phyloP scores from a whole-genome alignment of 2,797 vertebrate genomes.

The Gobio occitaniae region DNA sequence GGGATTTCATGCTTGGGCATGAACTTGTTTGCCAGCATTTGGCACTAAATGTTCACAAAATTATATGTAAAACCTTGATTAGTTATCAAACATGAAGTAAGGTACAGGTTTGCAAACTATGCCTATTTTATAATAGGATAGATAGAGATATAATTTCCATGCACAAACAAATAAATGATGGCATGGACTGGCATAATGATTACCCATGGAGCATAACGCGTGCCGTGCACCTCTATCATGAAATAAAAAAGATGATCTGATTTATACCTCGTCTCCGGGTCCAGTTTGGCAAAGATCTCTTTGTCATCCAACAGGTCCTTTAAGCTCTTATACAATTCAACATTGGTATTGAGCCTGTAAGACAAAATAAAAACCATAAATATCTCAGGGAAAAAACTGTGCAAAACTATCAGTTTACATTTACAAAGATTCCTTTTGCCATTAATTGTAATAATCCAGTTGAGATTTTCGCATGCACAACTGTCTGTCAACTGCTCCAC shows the following conservation, averaged over 20 bases:
- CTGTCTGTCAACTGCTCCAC: too few species aligned
- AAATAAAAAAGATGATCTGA: neutral
- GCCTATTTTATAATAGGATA: too few species aligned
- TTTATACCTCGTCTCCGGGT: slow-evolving; percentile 90
- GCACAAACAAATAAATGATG: neutral
- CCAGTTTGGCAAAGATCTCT: slow-evolving; percentile 81
- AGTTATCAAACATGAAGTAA: too few species aligned
- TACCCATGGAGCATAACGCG: neutral
- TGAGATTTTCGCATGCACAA: too few species aligned
- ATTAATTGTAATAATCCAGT: too few species aligned
- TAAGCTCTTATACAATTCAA: slow-evolving; percentile 91
- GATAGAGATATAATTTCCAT: neutral
- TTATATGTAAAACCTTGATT: too few species aligned
- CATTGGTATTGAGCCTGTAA: slow-evolving; percentile 93
- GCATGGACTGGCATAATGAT: neutral
- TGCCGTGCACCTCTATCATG: neutral
- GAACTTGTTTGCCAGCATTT: too few species aligned
- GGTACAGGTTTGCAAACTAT: too few species aligned
- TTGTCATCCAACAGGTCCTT: slow-evolving; percentile 84
- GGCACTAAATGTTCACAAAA: too few species aligned
- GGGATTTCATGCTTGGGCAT: neutral
- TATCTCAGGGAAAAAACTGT: neutral
- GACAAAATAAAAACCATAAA: slow-evolving; percentile 34
- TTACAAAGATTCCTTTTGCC: too few species aligned
- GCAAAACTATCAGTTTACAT: too few species aligned